A percentile compares a stretch with the other conserved stretches of the same genome.
Evolutionary conservation across 2,113 vertebrate genomes (phyloP).

Genomic region (Triplophysa rosa): DNA sequence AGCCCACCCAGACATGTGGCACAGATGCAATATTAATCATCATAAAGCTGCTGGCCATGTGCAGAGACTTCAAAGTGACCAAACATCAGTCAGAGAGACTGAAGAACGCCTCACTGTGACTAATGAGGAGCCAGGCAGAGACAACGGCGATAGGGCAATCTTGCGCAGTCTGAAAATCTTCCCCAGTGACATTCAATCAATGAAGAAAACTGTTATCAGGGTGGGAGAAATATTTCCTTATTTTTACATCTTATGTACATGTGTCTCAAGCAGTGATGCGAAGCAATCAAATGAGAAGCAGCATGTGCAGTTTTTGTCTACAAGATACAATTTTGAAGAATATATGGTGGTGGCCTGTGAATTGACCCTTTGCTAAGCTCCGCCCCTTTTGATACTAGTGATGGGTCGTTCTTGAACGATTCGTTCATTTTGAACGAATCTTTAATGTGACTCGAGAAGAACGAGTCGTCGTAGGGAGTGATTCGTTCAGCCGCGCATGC

Average conservation of each 20-base stretch:
- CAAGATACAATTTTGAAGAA: too few relatives aligned
- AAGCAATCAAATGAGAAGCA: neutral
- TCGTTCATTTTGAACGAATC: too few relatives aligned
- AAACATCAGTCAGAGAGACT: slow-evolving; percentile 42
- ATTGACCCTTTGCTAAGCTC: too few relatives aligned
- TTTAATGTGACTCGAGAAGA: too few relatives aligned
- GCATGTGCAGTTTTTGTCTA: too few relatives aligned
- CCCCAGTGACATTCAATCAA: slow-evolving; percentile 26
- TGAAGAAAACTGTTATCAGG: slow-evolving; percentile 18
- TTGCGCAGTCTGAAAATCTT: slow-evolving; percentile 5
- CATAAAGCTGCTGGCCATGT: slow-evolving; percentile 43
- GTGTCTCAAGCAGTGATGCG: neutral
- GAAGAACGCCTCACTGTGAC: slow-evolving; percentile 36
- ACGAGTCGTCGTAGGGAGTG: too few relatives aligned
- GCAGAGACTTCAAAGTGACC: slow-evolving; percentile 46
- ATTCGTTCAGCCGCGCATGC: too few relatives aligned
- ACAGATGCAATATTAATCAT: slow-evolving; percentile 55
- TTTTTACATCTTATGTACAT: neutral
- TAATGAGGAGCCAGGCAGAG: slow-evolving; percentile 42
- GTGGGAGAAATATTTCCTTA: neutral
- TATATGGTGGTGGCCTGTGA: too few relatives aligned
- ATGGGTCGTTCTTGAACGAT: too few relatives aligned
- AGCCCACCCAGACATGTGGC: slow-evolving; percentile 48
- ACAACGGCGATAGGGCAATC: slow-evolving; percentile 33
- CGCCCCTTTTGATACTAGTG: too few relatives aligned